A percentile compares a stretch with the other conserved stretches of the same genome.
These are phyloP conservation scores for Girardinus metallicus DNA, from an alignment of 2,797 vertebrate genomes.

Conservation along the genomic window DNA sequence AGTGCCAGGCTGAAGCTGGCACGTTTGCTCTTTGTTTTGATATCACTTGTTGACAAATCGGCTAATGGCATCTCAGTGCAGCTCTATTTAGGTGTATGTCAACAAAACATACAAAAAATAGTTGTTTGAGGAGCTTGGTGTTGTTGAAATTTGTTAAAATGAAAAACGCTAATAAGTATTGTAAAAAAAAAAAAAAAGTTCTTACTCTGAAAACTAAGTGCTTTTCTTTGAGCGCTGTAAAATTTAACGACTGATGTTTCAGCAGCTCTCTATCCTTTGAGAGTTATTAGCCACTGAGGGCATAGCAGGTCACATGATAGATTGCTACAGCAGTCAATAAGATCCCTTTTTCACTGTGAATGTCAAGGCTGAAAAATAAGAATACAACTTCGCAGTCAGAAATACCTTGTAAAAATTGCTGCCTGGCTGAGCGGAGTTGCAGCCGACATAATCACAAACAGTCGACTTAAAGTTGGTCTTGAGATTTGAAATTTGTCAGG, in stretches of 20 bases:
- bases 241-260: neutral
- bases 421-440: neutral
- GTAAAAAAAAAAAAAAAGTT: too few species aligned
- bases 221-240: neutral
- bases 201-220: neutral
- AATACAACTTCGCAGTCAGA: neutral
- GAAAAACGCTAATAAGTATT: too few species aligned
- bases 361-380: neutral
- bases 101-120: neutral
- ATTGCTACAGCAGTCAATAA: neutral
- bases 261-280: neutral
- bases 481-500: neutral
- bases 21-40: neutral
- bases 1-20: neutral
- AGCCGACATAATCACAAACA: neutral
- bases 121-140: neutral
- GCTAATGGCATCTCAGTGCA: neutral
- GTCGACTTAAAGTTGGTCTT: neutral
- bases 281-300: neutral
- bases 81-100: neutral
- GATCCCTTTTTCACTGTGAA: neutral
- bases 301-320: neutral
- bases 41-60: neutral
- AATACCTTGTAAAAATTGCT: neutral
- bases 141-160: too few species aligned